These are phyloP conservation scores for Chiloscyllium plagiosum DNA, from an alignment of 2,113 vertebrate species.

Conservation along the genomic window DNA sequence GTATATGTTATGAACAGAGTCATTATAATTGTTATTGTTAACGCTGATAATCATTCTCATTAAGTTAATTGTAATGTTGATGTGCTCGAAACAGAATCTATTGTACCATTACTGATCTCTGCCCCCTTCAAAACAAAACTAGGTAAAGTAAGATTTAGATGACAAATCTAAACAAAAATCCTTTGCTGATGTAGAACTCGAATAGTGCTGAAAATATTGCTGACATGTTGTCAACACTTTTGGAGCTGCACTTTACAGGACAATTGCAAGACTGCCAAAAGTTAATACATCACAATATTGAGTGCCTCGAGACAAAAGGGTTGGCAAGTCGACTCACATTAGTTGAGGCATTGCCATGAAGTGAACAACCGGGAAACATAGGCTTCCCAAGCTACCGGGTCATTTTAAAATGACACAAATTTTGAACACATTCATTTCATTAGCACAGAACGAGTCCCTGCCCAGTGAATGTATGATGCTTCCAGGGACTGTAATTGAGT, in stretches of 20 bases:
- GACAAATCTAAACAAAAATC: neutral
- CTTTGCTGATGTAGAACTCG: too few species aligned
- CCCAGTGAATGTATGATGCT: neutral
- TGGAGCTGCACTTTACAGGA: neutral
- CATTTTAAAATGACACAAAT: neutral
- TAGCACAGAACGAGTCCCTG: neutral
- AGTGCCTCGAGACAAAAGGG: neutral
- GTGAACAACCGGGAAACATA: neutral
- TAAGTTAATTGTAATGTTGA: conserved; percentile 4
- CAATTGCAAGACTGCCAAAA: neutral
- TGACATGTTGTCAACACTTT: neutral
- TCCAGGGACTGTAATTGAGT: neutral
- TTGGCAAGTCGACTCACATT: neutral
- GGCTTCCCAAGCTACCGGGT: neutral
- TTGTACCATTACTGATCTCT: neutral
- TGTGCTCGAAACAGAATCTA: neutral
- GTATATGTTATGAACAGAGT: conserved; percentile 17
- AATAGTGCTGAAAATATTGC: neutral
- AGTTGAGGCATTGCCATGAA: too few species aligned
- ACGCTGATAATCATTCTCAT: conserved; percentile 17
- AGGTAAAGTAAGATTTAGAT: neutral
- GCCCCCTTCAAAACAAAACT: neutral
- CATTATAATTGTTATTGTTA: conserved; percentile 27
- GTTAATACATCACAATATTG: neutral
- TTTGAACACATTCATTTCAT: neutral